These are phyloP conservation scores for Zenarchopterus dispar DNA, from an alignment of 2,797 vertebrate species.

Conservation along the genomic window DNA sequence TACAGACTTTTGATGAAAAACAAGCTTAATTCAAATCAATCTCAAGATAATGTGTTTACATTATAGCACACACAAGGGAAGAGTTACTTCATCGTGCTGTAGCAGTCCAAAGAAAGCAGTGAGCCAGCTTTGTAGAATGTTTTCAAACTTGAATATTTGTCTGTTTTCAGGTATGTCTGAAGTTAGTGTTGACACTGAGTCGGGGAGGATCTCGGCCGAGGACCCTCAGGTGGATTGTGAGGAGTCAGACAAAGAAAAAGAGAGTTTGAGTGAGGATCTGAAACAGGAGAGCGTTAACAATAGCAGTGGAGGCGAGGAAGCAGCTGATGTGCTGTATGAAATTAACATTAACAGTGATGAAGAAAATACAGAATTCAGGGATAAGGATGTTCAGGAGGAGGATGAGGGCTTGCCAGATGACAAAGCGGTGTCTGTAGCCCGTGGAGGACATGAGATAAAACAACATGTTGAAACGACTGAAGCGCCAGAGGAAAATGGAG, in stretches of 20 bases:
- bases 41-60: too few species aligned
- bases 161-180: slow-evolving; percentile 87
- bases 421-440: slow-evolving; percentile 46
- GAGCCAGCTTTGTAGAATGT: slow-evolving; percentile 15
- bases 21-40: too few species aligned
- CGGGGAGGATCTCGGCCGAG: slow-evolving; percentile 66
- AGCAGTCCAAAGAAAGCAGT: neutral
- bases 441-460: slow-evolving; percentile 28
- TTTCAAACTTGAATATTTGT: slow-evolving; percentile 71
- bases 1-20: neutral
- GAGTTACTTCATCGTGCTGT: too few species aligned
- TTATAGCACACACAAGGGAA: too few species aligned
- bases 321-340: slow-evolving; percentile 54
- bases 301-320: slow-evolving; percentile 13
- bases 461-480: slow-evolving; percentile 49
- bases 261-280: slow-evolving; percentile 52
- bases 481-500: slow-evolving; percentile 62
- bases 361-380: slow-evolving; percentile 37
- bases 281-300: slow-evolving; percentile 37
- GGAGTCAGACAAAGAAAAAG: slow-evolving; percentile 57
- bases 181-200: slow-evolving; percentile 81
- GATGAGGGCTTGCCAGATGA: slow-evolving; percentile 30
- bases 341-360: slow-evolving; percentile 59
- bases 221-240: slow-evolving; percentile 68
- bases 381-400: slow-evolving; percentile 17